phyloP scores from a whole-genome alignment of 2,113 vertebrate genomes.

The Varanus komodoensis region DNA sequence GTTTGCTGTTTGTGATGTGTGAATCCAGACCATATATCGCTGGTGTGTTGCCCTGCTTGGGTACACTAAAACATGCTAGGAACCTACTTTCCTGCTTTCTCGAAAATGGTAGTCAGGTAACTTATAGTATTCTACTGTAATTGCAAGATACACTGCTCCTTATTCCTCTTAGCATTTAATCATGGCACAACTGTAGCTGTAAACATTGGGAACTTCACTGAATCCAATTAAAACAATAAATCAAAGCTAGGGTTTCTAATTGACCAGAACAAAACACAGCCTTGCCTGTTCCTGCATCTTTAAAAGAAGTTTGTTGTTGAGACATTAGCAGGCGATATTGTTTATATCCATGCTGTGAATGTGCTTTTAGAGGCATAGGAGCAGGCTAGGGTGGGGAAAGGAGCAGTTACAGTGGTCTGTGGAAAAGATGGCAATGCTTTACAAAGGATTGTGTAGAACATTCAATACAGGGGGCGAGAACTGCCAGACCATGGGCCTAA shows the following conservation, averaged over 20 bases:
- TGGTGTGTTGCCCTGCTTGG: not conserved
- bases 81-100: not conserved
- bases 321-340: not conserved
- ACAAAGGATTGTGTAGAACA: not conserved
- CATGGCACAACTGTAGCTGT: not conserved
- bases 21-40: not conserved
- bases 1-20: too few species aligned
- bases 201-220: not conserved
- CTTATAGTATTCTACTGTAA: not conserved
- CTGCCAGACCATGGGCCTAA: too few species aligned
- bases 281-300: not conserved
- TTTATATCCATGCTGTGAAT: not conserved
- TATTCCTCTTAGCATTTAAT: not conserved
- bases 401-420: too few species aligned
- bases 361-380: not conserved
- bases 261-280: not conserved
- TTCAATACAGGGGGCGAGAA: not conserved
- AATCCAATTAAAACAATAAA: constrained; percentile 18
- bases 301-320: not conserved
- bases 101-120: not conserved
- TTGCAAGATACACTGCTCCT: not conserved
- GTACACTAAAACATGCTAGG: not conserved
- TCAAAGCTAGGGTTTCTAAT: not conserved
- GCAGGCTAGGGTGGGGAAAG: not conserved
- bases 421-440: not conserved